Evolutionary conservation across 2,888 invertebrate genomes (phyloP).

Genomic region (Lordiphosa andalusiaca): DNA sequence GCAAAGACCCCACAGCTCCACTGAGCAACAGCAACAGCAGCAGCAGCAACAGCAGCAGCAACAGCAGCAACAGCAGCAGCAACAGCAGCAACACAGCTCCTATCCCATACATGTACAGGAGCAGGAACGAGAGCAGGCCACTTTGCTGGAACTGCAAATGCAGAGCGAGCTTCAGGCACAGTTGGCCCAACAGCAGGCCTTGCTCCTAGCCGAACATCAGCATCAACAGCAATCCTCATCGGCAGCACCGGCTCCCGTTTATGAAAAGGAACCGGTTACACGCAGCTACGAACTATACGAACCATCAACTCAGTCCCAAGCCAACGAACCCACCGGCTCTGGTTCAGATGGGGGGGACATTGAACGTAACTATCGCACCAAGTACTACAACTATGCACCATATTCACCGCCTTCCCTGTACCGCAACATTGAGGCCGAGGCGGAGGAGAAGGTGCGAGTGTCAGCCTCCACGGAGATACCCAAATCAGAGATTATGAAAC

Average conservation of each 20-base stretch:
- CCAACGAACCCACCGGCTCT: constrained; percentile 6
- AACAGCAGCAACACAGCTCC: not conserved
- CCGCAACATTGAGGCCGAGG: constrained; percentile 52
- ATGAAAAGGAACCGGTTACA: constrained; percentile 73
- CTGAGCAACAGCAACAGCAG: constrained; percentile 21
- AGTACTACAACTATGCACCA: constrained; percentile 54
- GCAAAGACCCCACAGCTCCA: constrained; percentile 29
- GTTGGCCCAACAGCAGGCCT: too few species aligned
- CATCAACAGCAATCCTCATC: constrained; percentile 23
- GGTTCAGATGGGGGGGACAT: constrained; percentile 28
- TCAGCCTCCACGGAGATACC: constrained; percentile 78
- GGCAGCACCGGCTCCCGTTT: constrained; percentile 57
- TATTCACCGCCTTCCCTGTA: constrained; percentile 40
- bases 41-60: constrained; percentile 16
- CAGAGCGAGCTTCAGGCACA: constrained; percentile 52
- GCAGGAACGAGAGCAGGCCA: constrained; percentile 30
- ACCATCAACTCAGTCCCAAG: constrained; percentile 23
- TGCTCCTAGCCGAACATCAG: constrained; percentile 44
- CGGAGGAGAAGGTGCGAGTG: constrained; percentile 69
- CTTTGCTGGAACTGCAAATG: constrained; percentile 53
- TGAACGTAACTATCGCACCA: constrained; percentile 72
- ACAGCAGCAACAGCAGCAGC: constrained; percentile 17
- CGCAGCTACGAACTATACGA: constrained; percentile 57
- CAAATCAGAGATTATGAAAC: constrained; percentile 78
- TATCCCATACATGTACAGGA: constrained; percentile 18